Evolutionary conservation across 2,113 vertebrate species (phyloP).

Genomic region (Microcebus lehilahytsara): DNA sequence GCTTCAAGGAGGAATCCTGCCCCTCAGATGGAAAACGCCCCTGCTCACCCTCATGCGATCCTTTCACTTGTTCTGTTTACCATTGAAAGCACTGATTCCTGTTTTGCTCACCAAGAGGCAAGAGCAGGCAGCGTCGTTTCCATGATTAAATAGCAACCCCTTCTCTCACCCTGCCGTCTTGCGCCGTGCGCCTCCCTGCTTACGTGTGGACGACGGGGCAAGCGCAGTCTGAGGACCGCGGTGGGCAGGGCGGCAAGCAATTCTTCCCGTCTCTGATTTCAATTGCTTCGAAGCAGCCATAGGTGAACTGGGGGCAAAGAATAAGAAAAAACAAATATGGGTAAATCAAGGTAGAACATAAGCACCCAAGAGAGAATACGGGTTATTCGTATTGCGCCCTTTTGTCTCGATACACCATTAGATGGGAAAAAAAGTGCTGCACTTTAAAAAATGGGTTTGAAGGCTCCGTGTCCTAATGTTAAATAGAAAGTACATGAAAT

Average conservation of each 20-base stretch:
- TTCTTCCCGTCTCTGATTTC: neutral
- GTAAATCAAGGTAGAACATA: neutral
- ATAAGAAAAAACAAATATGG: neutral
- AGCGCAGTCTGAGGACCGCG: neutral
- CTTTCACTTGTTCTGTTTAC: neutral
- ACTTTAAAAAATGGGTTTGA: neutral
- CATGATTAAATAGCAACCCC: neutral
- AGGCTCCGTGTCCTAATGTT: no score
- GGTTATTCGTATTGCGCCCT: neutral
- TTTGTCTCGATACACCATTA: neutral
- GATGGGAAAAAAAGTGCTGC: no score
- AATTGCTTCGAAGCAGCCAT: neutral
- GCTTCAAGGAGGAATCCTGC: neutral
- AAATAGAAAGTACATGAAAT: neutral
- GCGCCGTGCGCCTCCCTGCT: neutral
- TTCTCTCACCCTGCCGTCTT: neutral
- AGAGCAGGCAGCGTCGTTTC: accelerated
- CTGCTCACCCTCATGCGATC: neutral
- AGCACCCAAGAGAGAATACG: neutral
- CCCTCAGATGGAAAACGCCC: neutral
- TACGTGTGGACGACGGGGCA: neutral
- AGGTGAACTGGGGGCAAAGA: neutral
- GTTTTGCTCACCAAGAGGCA: neutral
- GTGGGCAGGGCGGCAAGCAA: accelerated
- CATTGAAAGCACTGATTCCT: neutral